phyloP scores from a whole-genome alignment of 2,113 vertebrate genomes.

The Ranitomeya imitator region DNA sequence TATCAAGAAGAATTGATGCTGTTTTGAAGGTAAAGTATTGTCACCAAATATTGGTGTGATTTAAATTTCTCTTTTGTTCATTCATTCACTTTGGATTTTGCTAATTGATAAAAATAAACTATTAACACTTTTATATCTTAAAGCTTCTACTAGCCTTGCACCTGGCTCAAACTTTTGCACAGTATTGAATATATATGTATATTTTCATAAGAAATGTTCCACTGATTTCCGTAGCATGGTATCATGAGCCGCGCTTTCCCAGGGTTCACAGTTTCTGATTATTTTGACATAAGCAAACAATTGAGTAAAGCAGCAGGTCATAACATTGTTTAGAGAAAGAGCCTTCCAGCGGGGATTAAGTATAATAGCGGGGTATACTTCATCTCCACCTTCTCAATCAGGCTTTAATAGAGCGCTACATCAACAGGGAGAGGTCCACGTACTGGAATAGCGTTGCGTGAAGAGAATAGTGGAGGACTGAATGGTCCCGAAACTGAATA shows the following conservation, averaged over 20 bases:
- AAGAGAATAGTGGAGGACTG: no score
- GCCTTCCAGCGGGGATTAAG: background rate
- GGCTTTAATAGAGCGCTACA: background rate
- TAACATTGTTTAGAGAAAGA: background rate
- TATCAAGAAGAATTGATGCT: no score
- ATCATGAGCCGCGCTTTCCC: background rate
- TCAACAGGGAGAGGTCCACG: background rate
- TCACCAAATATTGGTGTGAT: no score
- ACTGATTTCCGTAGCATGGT: background rate
- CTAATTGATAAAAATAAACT: no score
- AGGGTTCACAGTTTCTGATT: background rate
- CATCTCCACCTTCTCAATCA: background rate
- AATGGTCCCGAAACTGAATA: background rate
- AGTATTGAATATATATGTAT: no score
- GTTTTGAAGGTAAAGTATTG: no score
- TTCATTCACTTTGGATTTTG: no score
- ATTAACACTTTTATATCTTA: no score
- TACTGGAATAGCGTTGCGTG: background rate
- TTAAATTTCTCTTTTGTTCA: no score
- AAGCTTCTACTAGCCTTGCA: no score
- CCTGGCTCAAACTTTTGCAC: no score
- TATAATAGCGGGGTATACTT: conserved; percentile 13
- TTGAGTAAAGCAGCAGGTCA: conserved; percentile 13
- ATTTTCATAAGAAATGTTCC: background rate
- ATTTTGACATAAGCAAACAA: background rate